Percentiles rank a stretch among this genome's conserved stretches.
Conservation (phyloP, 2,888 invertebrate genomes). For the Lycaena phlaeas region DNA sequence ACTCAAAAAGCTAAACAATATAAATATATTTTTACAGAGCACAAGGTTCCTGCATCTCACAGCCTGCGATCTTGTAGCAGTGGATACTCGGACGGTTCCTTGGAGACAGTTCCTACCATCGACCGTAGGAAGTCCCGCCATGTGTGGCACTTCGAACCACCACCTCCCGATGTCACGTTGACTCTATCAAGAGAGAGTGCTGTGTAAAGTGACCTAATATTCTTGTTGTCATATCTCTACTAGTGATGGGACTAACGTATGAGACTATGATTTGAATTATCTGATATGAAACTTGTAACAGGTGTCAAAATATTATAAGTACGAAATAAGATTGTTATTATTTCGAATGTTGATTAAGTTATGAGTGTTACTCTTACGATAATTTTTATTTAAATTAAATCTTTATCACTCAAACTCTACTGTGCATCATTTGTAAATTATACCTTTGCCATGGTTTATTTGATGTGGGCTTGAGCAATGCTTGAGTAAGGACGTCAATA, state of each 20-base stretch:
- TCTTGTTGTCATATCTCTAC: too few relatives aligned
- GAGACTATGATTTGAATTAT: too few relatives aligned
- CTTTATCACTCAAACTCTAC: too few relatives aligned
- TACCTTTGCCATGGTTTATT: too few relatives aligned
- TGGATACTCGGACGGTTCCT: slow-evolving; percentile 51
- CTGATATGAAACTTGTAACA: neutral
- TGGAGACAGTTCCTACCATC: slow-evolving; percentile 40
- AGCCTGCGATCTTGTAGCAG: slow-evolving; percentile 60
- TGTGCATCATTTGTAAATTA: too few relatives aligned
- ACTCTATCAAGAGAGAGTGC: slow-evolving; percentile 57
- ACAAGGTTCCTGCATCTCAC: slow-evolving; percentile 51
- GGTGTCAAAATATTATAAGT: slow-evolving; percentile 4
- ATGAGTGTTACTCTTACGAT: too few relatives aligned
- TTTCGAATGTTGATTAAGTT: too few relatives aligned
- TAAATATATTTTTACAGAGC: slow-evolving; percentile 42
- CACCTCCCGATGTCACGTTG: slow-evolving; percentile 58
- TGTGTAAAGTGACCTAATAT: slow-evolving; percentile 30
- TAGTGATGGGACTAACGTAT: too few relatives aligned
- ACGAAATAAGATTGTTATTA: too few relatives aligned
- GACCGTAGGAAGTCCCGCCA: slow-evolving; percentile 35
- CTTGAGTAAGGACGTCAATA: too few relatives aligned
- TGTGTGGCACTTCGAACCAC: slow-evolving; percentile 50
- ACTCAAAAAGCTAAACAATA: slow-evolving; percentile 1
- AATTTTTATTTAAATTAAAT: too few relatives aligned
- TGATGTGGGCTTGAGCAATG: too few relatives aligned